Percentiles rank a stretch among this genome's conserved stretches.
Evolutionary conservation across 2,797 vertebrate genomes (phyloP).

Genomic region (Apogon talboti): DNA sequence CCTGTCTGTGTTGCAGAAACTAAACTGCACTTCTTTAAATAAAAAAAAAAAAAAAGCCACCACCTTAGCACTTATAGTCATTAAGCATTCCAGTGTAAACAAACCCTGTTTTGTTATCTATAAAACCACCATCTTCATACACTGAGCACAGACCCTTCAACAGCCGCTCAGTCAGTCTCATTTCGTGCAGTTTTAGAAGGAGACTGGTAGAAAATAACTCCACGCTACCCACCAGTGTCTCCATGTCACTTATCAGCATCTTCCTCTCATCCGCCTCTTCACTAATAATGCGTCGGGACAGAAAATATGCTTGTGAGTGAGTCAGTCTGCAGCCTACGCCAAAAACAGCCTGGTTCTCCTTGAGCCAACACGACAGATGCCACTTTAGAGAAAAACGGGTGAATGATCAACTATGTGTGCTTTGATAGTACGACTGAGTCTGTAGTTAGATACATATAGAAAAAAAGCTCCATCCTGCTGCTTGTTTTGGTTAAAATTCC

Average conservation of each 20-base stretch:
- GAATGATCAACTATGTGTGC: not conserved
- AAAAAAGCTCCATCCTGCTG: slow-evolving; percentile 2
- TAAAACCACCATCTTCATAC: not conserved
- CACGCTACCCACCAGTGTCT: slow-evolving; percentile 9
- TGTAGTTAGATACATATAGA: not conserved
- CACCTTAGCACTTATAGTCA: not conserved
- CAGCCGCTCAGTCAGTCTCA: not conserved
- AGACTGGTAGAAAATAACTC: not conserved
- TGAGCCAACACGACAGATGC: not conserved
- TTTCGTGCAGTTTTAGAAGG: not conserved
- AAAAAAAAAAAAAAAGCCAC: not conserved
- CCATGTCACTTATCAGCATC: not conserved
- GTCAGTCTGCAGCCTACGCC: slow-evolving; percentile 6
- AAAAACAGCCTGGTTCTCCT: slow-evolving; percentile 1
- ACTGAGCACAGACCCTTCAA: slow-evolving; percentile 6
- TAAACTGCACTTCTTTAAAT: not conserved
- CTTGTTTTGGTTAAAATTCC: not conserved
- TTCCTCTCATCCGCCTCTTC: slow-evolving; percentile 11
- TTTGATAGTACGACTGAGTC: not conserved
- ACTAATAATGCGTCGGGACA: slow-evolving; percentile 18
- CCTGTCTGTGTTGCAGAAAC: too few relatives aligned
- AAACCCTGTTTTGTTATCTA: not conserved
- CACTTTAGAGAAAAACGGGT: slow-evolving; percentile 2
- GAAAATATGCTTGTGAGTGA: slow-evolving; percentile 35
- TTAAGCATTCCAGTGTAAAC: slow-evolving; percentile 1